Evolutionary conservation across 2,797 vertebrate genomes (phyloP), one percentile per base, ranked within the genome.

Genomic region (Cuculus canorus): DNA sequence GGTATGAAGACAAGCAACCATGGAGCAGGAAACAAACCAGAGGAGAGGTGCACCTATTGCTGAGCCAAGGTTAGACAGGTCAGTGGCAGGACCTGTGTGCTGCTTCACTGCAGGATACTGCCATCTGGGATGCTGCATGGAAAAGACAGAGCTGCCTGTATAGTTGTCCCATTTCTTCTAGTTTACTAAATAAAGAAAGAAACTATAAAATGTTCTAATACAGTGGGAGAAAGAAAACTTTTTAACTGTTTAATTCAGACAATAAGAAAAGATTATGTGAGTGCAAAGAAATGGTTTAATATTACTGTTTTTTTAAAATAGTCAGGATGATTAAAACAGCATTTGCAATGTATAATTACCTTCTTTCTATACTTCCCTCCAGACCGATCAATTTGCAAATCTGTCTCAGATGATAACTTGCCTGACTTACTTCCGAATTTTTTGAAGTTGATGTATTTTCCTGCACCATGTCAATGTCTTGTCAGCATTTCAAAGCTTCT

Each of bases 21-120:
- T 43, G 33, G 19, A 80, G 33, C 13, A 30, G 21, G 30, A 39
- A 86, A 47, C 28, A 60, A 59, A 54, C 16, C 9, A 32, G 37
- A 45, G 2, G 5, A 59, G 23, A 41, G 27, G 4, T 0, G 0
- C 35, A 25, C 7, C 33, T 3, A 0, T 28, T 73, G 37, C 17
- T 53, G 35, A 45, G 59, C 32, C 0, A 1, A 72, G 13, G 3
- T 27, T 53, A 17, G n/a, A 33, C 5, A 22, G 23, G 35, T 32
- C 45, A 56, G 11, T 7, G 13, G 14, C 56, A 70, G 32, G 37
- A 48, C 24, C 2, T 17, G 17, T 61, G 52, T 81, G 24, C 48
- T 71, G 37, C 48, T 50, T 79, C 3, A 6, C 53, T 82, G 22
- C 39, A 37, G 37, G 19, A 45, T 68, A 24, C 37, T 79, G 1